Base-by-base conservation (phyloP, 2,888 invertebrate genomes). In the Lasioglossum vierecki region DNA sequence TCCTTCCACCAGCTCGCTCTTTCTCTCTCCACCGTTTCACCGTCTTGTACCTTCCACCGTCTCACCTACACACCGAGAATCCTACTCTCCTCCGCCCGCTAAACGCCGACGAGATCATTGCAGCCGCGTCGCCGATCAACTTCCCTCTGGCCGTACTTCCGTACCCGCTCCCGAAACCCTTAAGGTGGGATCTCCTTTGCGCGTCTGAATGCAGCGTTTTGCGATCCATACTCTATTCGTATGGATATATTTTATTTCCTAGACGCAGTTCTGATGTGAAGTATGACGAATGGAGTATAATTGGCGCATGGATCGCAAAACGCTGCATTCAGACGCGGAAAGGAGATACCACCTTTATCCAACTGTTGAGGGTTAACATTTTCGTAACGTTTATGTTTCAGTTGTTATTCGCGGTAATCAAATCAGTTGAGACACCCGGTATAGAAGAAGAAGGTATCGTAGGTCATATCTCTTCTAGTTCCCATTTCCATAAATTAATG, bases 71-170 rank as follows among this genome's bases (percentile, higher is more conserved):
- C 70, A n/a, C 39, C 22, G 18, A 2, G 41, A n/a, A 70, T 41
- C 22, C 41, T 70, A n/a, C 70, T 41, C n/a, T 39, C 66, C 4
- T 66, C 57, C 53, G 39, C 30, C 35, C 75, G 39, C 86, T 76
- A 77, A 85, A 84, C 82, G 77, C 75, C 71, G 73, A 6, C 26
- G 79, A 84, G 88, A 89, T 89, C 85, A 88, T 89, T 89, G 85
- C 76, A 35, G 85, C 73, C 57, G 74, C 77, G 68, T 76, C 86
- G 81, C 13, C 70, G 66, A 85, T 49, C 70, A 18, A 49, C 68
- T 79, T 72, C 72, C 74, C 78, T 76, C 68, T 44, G 35, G 49
- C 57, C 46, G 73, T 77, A 77, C 79, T 88, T 89, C 85, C 87
- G 89, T 76, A 70, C n/a, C 46, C 22, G 41, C 53, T 9, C 60